Evolutionary conservation across 2,797 vertebrate species (phyloP), one percentile per base, ranked within the genome.

Genomic region (Takifugu rubripes): DNA sequence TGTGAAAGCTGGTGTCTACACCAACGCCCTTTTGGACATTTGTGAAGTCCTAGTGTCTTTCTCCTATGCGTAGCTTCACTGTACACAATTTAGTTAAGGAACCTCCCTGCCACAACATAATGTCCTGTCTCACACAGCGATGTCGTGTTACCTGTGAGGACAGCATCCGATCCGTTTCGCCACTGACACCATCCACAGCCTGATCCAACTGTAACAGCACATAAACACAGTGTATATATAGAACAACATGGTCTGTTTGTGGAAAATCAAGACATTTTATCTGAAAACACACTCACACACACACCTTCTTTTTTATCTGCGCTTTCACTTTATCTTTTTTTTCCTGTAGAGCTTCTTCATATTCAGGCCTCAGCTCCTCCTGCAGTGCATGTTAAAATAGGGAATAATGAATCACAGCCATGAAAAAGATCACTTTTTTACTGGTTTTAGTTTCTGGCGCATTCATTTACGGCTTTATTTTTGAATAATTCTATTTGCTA

Each of bases 361-460:
- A 98, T 71, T 96, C 95, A 24, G 96, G 96, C 64, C 96, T 92
- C 57, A 94, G 85, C 60, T 94, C 94, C 64, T 97, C 95, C 97
- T 93, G 70, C 33, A 72, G 21, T 26, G 69, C 50, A 70, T n/a
- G 4, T 43, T 43, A 16, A 16, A 43, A 44, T 5, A 49, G 15
- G 26, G 24, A 43, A 17, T 7, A 26, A 61, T 1, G 3, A 14
- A 21, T 42, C 40, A 44, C 9, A 51, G 1, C n/a, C 29, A 52
- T n/a, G 10, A 26, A 47, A 47, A 7, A 47, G 5, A 2, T 47
- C 9, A 6, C 1, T 47, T 47, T 21, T 47, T 21, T 12, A 47
- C 17, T 21, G 25, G 21, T 5, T 12, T 11, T 11, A 2, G 3
- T 21, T 21, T 47, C 6, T 47, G 9, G 9, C 1, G 21, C 17